Base-by-base conservation (phyloP, 2,888 invertebrate genomes). In the Nematopogon swammerdamellus region DNA sequence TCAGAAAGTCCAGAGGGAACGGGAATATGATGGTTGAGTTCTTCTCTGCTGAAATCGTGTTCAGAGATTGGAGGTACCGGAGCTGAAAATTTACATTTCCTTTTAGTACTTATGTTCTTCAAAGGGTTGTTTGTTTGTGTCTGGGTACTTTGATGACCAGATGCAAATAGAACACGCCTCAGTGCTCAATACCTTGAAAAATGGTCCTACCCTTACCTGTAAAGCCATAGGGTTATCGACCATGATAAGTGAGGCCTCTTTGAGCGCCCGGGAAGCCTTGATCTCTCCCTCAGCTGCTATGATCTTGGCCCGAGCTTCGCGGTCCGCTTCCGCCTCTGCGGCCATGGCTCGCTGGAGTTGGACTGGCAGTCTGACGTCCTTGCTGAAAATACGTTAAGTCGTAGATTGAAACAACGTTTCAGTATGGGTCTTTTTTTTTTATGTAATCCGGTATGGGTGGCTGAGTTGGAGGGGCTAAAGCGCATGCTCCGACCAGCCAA, bases 21-120 rank as follows among this genome's bases (percentile, higher is more conserved):
- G 96, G 96, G 65, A 97, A 96, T 52, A 96, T 89, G 58, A 97
- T 95, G 0, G 95, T 96, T 0, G 95, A 95, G 70, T 95, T 95
- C 75, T 95, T 95, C 74, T 97, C 95, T 0, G 93, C 91, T 1
- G 95, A 92, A 68, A 96, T 95, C 50, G 91, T 89, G 74, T 85
- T 94, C 51, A 97, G 76, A 0, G 96, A 96, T 77, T 97, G 96
- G 43, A 94, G 80, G 66, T 92, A 92, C n/a, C 92, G 84, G 53
- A 91, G 63, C 90, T 91, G 72, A 51, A 82, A 83, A n/a, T n/a
- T n/a, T 53, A 51, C 25, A 25, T 25, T 6, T 25, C 25, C 5
- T 25, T 8, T 49, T 55, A 54, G 50, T 19, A 19, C 30, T 46
- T 53, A 29, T 44, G 48, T 44, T n/a, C n/a, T n/a, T n/a, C n/a